Evolutionary conservation across 2,888 invertebrate genomes (phyloP), one percentile per base, ranked within the genome.

Genomic region (Lobophora halterata): DNA sequence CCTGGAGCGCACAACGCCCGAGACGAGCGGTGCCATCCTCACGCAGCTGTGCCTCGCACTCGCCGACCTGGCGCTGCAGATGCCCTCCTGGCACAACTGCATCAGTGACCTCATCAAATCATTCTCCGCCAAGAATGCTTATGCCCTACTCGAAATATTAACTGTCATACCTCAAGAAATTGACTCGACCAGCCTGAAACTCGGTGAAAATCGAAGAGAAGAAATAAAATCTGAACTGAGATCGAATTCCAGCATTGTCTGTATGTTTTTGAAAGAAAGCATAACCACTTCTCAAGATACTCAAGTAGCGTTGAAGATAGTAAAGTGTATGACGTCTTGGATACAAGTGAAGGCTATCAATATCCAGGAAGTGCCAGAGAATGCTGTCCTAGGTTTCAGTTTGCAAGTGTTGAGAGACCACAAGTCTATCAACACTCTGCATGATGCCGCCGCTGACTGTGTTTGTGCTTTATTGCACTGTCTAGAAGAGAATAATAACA

Each of bases 91-190:
- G 99, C 93, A 94, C 59, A 93, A 94, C 66, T 96, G 98, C 24
- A 91, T 96, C 28, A 86, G 91, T 61, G 96, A 97, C 73, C 83
- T 99, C 48, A 91, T 98, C 18, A 91, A 92, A 64, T 91, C 91
- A 67, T 95, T 93, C 65, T 92, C 93, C 0, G 71, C 74, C 44
- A 90, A 89, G 46, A 92, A 92, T 62, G 88, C 95, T 51, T 94
- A 93, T 89, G 96, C 97, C 12, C 86, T 99, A 41, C 75, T 99
- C 56, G 97, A 98, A 89, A 92, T 99, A 53, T 89, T 99, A 52
- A 97, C 95, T 26, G 95, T 98, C 12, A 87, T 99, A 62, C 98
- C 99, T 3, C 99, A 99, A 87, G 99, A 99, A 91, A 93, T 97
- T 39, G 93, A 94, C 71, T 94, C 94, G 0, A 81, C 94, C 53